Evolutionary conservation across 2,797 vertebrate species (phyloP), one percentile per base, ranked within the genome.

Genomic region (Chelon labrosus): DNA sequence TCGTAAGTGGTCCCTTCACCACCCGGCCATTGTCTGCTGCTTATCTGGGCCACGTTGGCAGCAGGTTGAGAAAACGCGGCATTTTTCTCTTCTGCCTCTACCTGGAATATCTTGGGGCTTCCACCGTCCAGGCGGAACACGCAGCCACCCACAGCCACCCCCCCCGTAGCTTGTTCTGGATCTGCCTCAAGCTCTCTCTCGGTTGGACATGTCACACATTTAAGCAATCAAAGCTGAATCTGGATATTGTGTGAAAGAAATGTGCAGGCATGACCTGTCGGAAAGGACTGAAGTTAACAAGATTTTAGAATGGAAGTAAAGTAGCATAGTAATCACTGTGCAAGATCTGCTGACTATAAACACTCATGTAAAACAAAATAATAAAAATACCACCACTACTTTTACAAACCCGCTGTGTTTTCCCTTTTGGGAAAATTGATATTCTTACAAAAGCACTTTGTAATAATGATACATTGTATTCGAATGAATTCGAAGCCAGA

Each of bases 41-140:
- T 35, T 37, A 47, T 54, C 35, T 78, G 51, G 63, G 46, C 68
- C 31, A 19, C 1, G 2, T 13, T 31, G 37, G 47, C 60, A 42
- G 64, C 64, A 55, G n/a, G 52, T 64, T 64, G 56, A 76, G 41
- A 51, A 35, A 60, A 70, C 17, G 41, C 41, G 46, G 55, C 56
- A 35, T 69, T 57, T 44, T 3, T 49, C 52, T 77, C 46, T 38
- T 11, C 5, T 16, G 13, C 35, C 49, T 49, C 65, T 1, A 60
- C 55, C 52, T 25, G 44, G 20, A 44, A 51, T 47, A 46, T 13
- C 51, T 8, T 19, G 42, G 55, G 41, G 57, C 42, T 1, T 53
- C 63, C 31, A 17, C 3, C 17, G 47, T 55, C 41, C 55, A 56
- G 57, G 16, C 55, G 41, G 52, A 37, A 65, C 13, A 35, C 55